Evolutionary conservation across 1,140 invertebrate species (phyloP).

Genomic region (Euglossa dilemma): DNA sequence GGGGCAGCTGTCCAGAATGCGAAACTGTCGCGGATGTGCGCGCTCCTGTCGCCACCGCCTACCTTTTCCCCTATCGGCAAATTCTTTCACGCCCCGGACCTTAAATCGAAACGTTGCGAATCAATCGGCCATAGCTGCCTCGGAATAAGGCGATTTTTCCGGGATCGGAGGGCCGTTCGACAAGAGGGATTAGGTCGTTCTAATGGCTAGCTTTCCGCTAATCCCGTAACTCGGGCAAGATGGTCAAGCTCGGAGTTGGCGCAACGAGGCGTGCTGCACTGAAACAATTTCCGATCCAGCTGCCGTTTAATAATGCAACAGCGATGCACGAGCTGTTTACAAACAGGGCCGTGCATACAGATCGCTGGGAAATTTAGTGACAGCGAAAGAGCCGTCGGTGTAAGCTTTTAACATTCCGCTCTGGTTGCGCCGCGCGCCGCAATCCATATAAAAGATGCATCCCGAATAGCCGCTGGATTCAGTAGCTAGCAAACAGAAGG

Average conservation of each 20-base stretch:
- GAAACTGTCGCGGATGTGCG: conserved; percentile 19
- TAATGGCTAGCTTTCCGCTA: too few species aligned
- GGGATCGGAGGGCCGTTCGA: too few species aligned
- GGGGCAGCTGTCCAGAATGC: conserved; percentile 42
- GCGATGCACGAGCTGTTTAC: conserved; percentile 14
- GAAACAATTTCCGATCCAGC: conserved; percentile 23
- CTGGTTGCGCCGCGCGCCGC: neutral
- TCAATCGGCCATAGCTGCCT: too few species aligned
- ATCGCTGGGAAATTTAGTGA: conserved; percentile 23
- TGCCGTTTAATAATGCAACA: conserved; percentile 24
- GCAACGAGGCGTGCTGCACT: neutral
- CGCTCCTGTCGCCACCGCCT: neutral
- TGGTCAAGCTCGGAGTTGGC: neutral
- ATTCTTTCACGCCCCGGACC: neutral
- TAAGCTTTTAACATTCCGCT: conserved; percentile 30
- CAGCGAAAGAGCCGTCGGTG: conserved; percentile 3
- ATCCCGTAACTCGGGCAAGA: neutral
- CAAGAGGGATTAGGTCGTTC: too few species aligned
- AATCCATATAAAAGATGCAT: conserved; percentile 14
- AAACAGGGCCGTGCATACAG: conserved; percentile 22
- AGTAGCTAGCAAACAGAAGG: neutral
- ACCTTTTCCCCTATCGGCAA: neutral
- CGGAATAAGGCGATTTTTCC: too few species aligned
- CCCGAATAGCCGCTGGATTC: neutral
- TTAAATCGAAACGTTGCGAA: too few species aligned